Evolutionary conservation across 2,888 invertebrate species (phyloP).

Genomic region (Nemoura dubitans): DNA sequence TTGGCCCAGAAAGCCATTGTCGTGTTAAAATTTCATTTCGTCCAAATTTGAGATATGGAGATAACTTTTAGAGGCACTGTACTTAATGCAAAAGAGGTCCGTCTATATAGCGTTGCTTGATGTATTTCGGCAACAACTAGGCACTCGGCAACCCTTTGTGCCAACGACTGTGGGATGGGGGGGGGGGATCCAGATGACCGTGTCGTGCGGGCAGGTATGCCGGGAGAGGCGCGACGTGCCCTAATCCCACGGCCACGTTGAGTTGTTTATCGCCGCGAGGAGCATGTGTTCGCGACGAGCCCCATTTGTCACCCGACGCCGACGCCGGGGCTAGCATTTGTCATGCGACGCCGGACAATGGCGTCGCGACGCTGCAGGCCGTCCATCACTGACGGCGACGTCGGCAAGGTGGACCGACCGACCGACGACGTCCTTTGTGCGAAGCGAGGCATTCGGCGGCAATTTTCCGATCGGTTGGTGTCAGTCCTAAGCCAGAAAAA

Average conservation of each 20-base stretch:
- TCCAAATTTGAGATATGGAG: too few relatives aligned
- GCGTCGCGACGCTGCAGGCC: background rate
- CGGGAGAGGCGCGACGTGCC: background rate
- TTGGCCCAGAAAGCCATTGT: too few relatives aligned
- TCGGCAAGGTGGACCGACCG: background rate
- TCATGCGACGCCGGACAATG: background rate
- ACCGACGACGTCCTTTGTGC: background rate
- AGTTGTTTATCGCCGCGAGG: background rate
- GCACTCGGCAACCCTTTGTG: too few relatives aligned
- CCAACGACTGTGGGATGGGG: too few relatives aligned
- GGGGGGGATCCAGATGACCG: background rate
- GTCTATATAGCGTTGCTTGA: too few relatives aligned
- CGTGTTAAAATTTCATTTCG: too few relatives aligned
- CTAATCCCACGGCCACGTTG: background rate
- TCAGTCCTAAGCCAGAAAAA: too few relatives aligned
- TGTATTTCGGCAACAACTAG: too few relatives aligned
- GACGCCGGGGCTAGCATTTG: background rate
- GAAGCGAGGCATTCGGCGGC: background rate
- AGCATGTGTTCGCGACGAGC: background rate
- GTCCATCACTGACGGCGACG: background rate
- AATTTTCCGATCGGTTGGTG: background rate
- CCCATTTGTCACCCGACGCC: background rate
- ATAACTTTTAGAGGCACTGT: too few relatives aligned
- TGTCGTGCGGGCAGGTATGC: background rate
- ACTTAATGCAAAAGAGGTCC: too few relatives aligned